Evolutionary conservation across 2,797 vertebrate species (phyloP).

Genomic region (Pseudotriccus pelzelni): DNA sequence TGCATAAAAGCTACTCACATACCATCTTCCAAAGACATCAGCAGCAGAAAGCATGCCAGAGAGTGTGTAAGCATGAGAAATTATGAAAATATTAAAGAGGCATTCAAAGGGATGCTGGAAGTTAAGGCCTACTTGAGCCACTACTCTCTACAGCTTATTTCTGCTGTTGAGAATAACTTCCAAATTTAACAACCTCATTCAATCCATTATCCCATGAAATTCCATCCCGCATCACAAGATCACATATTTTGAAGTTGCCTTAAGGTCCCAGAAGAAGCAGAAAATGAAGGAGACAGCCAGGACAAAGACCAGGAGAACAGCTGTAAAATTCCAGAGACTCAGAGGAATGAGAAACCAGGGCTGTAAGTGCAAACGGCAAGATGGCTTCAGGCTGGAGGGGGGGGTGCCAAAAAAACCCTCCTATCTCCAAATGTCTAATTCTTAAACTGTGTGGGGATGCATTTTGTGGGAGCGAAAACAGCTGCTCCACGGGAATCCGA

Average conservation of each 20-base stretch:
- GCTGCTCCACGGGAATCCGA: not conserved
- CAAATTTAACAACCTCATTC: not conserved
- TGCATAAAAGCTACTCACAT: not conserved
- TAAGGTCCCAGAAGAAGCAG: not conserved
- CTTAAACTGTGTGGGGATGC: not conserved
- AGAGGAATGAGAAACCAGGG: not conserved
- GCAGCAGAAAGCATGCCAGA: not conserved
- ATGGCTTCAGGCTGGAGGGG: not conserved
- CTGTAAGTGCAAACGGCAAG: not conserved
- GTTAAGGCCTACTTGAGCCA: not conserved
- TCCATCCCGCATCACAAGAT: not conserved
- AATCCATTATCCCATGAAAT: conserved; percentile 31
- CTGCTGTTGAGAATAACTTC: not conserved
- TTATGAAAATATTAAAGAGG: not conserved
- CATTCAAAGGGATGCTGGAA: not conserved
- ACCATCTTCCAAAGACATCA: not conserved
- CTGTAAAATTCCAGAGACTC: not conserved
- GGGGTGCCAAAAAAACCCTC: not conserved
- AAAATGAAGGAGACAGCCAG: not conserved
- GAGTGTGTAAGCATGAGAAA: not conserved
- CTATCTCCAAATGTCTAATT: not conserved
- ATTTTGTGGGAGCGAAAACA: not conserved
- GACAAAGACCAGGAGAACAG: not conserved
- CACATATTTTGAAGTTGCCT: not conserved
- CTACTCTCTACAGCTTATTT: not conserved